Evolutionary conservation across 1,140 invertebrate species (phyloP).

Genomic region (Brachystomella parvula): DNA sequence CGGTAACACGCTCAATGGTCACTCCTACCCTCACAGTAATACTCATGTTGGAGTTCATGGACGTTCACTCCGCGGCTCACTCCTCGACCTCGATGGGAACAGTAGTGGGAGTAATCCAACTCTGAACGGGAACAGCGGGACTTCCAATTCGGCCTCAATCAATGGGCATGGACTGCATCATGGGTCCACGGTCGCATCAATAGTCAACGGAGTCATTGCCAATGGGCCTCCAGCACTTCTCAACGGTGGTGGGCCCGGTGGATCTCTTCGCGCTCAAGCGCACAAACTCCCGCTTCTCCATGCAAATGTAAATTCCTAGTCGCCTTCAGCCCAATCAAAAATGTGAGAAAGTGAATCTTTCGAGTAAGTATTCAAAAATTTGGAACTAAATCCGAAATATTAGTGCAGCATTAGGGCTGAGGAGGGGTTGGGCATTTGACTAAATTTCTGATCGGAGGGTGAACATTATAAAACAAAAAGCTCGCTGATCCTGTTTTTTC

Average conservation of each 20-base stretch:
- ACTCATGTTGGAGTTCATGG: not conserved
- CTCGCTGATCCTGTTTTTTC: too few relatives aligned
- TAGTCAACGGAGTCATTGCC: not conserved
- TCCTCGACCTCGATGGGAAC: not conserved
- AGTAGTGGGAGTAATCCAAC: not conserved
- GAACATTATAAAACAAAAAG: too few relatives aligned
- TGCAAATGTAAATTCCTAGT: slow-evolving; percentile 36
- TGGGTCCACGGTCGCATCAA: not conserved
- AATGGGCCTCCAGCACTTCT: not conserved
- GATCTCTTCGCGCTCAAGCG: slow-evolving; percentile 35
- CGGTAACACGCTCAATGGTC: slow-evolving; percentile 8
- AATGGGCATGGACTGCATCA: not conserved
- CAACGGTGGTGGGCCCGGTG: slow-evolving; percentile 11
- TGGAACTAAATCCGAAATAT: too few relatives aligned
- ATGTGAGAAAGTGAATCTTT: too few relatives aligned
- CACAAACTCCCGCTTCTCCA: slow-evolving; percentile 38
- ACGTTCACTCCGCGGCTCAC: not conserved
- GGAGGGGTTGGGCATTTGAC: too few relatives aligned
- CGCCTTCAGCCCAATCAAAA: too few relatives aligned
- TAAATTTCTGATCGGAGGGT: too few relatives aligned
- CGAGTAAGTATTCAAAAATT: too few relatives aligned
- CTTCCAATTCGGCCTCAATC: not conserved
- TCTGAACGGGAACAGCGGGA: not conserved
- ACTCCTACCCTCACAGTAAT: not conserved
- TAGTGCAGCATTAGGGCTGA: too few relatives aligned